Percentiles rank a stretch among this genome's conserved stretches.
Evolutionary conservation across 2,797 vertebrate genomes (phyloP).

Genomic region (Pangasius larnaudii): DNA sequence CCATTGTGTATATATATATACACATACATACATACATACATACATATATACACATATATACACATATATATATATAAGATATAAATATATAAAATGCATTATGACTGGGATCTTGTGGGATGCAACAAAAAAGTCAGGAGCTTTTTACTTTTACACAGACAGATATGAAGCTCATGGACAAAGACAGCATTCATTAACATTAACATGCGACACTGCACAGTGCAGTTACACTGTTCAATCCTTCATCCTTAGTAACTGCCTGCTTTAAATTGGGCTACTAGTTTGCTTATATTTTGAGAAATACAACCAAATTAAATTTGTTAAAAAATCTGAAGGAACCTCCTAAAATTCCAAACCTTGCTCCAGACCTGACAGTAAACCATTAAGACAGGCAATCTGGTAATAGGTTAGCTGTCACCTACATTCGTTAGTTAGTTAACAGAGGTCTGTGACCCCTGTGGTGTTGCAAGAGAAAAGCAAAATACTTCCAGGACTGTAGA

Average conservation of each 20-base stretch:
- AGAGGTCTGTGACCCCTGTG: not conserved
- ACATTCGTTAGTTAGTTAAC: conserved; percentile 26
- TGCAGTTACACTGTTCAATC: not conserved
- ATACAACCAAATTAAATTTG: not conserved
- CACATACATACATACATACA: too few relatives aligned
- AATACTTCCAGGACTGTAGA: not conserved
- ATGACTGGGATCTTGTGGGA: not conserved
- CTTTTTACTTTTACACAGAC: not conserved
- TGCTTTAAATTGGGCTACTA: not conserved
- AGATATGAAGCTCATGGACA: not conserved
- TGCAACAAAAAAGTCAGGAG: not conserved
- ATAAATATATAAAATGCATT: not conserved
- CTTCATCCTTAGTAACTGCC: not conserved
- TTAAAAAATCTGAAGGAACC: not conserved
- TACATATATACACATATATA: too few relatives aligned
- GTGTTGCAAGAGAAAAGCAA: conserved; percentile 3
- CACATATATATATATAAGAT: too few relatives aligned
- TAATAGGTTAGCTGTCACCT: conserved; percentile 45
- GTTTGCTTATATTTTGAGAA: not conserved
- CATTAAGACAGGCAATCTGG: not conserved
- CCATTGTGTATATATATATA: not conserved
- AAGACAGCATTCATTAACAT: conserved; percentile 2
- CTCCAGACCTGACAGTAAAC: conserved; percentile 17
- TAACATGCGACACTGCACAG: not conserved
- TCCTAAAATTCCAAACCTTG: not conserved